Base-by-base conservation (phyloP, 2,797 vertebrate species). In the Octomys mimax region DNA sequence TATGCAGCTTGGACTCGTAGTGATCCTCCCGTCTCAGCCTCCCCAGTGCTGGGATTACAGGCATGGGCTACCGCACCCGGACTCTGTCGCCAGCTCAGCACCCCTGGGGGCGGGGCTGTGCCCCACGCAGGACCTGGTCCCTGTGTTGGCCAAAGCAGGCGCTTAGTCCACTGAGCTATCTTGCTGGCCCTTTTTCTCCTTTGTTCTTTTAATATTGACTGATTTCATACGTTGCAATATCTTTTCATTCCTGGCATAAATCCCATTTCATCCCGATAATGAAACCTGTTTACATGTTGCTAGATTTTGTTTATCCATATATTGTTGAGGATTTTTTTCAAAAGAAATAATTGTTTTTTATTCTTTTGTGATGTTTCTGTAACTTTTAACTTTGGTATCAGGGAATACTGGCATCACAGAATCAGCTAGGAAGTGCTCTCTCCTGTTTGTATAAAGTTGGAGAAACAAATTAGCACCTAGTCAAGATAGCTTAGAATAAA, bases 401-500 rank as follows among this genome's bases (percentile, higher is more conserved):
- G 79, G 49, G 26, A 93, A 91, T 28, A 8, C 18, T 68, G 80
- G 16, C 57, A 39, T 83, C 46, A 71, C 5, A 80, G 70, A 87
- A 78, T 75, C 18, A 59, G 24, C 79, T 68, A 85, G 52, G 49
- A 93, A 95, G 39, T 66, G 12, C 21, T 87, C 13, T 11, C 64
- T n/a, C 19, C 11, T 31, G 0, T 66, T 81, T 91, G 89, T 77
- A 52, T 42, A 36, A 88, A 87, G 28, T 83, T 66, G n/a, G 28
- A 78, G 24, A 89, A 93, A 42, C 1, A 66, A 21, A 9, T 82
- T 86, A 73, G 46, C 61, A 92, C 3, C 57, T 26, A 83, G 31
- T 79, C 88, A 83, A 81, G 64, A 33, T 62, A 59, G 10, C 57
- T 87, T 84, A 85, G 75, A 91, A 84, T 95, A 89, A 86, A 96